These are phyloP conservation scores for Lucifuga dentata DNA, from an alignment of 2,113 vertebrate genomes.

Conservation along the genomic window DNA sequence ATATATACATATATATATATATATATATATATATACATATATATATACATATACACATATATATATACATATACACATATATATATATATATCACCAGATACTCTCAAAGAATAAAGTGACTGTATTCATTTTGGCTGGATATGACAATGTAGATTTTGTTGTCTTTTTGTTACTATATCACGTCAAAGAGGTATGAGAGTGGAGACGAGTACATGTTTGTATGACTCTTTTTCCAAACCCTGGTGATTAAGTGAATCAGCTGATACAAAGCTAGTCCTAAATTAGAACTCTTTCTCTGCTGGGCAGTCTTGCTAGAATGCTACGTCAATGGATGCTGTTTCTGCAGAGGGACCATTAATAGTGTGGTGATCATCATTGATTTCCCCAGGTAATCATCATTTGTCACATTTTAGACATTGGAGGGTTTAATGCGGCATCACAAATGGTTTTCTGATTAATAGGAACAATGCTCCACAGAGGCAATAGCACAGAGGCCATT, in stretches of 20 bases:
- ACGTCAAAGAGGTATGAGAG: constrained; percentile 44
- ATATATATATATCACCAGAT: constrained; percentile 55
- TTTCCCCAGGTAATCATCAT: constrained; percentile 79
- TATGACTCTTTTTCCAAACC: constrained; percentile 26
- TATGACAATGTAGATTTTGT: constrained; percentile 58
- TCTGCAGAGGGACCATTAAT: constrained; percentile 68
- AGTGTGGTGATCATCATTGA: constrained; percentile 75
- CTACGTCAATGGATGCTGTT: constrained; percentile 60
- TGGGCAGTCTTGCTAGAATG: constrained; percentile 41
- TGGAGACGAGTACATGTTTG: background rate
- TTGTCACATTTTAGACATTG: constrained; percentile 73
- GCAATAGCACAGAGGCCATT: constrained; percentile 48
- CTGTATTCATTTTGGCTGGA: constrained; percentile 34
- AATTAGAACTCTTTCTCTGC: constrained; percentile 53
- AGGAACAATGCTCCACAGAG: constrained; percentile 62
- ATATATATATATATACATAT: too few species aligned
- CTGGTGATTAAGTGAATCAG: constrained; percentile 50
- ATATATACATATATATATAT: too few species aligned
- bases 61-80: too few species aligned
- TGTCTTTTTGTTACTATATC: constrained; percentile 50
- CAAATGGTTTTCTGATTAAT: constrained; percentile 81
- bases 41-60: too few species aligned
- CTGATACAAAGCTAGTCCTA: constrained; percentile 56
- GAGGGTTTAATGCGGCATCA: constrained; percentile 73
- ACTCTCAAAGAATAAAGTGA: constrained; percentile 36